Evolutionary conservation across 1,140 invertebrate genomes (phyloP).

Genomic region (Drosophila pseudoananassae): DNA sequence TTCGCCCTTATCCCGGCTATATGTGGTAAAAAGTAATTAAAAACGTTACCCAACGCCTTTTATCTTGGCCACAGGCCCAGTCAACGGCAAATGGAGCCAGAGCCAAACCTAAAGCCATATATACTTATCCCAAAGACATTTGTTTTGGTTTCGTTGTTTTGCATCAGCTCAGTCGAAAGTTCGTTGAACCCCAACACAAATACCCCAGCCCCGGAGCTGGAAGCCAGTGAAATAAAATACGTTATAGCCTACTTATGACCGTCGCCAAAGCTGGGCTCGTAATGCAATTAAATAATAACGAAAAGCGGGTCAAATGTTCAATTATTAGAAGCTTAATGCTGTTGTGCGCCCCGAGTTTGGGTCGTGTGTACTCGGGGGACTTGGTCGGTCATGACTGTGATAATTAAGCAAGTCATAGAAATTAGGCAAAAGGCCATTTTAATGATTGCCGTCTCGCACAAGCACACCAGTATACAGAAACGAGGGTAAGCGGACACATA

Average conservation of each 20-base stretch:
- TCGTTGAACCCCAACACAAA: constrained; percentile 32
- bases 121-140: constrained; percentile 49
- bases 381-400: constrained; percentile 56
- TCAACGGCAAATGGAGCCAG: constrained; percentile 24
- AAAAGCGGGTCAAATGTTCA: constrained; percentile 74
- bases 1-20: constrained; percentile 21
- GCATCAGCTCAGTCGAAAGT: constrained; percentile 18
- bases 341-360: constrained; percentile 28
- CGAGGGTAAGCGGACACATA: constrained; percentile 7
- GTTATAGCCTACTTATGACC: constrained; percentile 54
- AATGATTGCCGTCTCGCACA: constrained; percentile 75
- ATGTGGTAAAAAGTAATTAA: constrained; percentile 71
- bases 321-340: constrained; percentile 80
- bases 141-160: constrained; percentile 25
- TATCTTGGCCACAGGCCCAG: constrained; percentile 43
- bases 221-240: constrained; percentile 36
- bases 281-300: constrained; percentile 72
- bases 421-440: constrained; percentile 81
- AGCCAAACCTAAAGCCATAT: constrained; percentile 16
- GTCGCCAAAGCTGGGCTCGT: constrained; percentile 32
- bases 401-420: constrained; percentile 83
- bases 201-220: not conserved
- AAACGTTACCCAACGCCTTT: constrained; percentile 59
- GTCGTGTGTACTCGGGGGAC: constrained; percentile 40
- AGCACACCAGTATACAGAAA: constrained; percentile 24